Conservation (phyloP, 1,140 invertebrate genomes). For the Cydia splendana region DNA sequence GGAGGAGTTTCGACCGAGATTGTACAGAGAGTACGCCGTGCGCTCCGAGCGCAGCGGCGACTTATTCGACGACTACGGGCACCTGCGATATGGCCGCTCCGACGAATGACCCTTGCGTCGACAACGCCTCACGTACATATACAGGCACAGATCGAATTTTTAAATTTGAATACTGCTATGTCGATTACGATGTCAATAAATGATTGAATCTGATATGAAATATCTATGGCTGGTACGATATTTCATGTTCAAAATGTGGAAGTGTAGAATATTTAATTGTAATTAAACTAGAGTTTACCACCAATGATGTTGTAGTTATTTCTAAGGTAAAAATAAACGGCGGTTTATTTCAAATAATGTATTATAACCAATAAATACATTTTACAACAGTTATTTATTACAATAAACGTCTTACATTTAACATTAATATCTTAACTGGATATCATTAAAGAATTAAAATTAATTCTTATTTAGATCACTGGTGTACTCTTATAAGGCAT, state of each 20-base stretch:
- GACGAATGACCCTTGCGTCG: constrained; percentile 60
- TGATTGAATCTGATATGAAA: constrained; percentile 36
- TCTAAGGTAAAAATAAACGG: not conserved
- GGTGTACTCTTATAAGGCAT: constrained; percentile 54
- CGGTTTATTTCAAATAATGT: constrained; percentile 57
- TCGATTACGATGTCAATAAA: constrained; percentile 7
- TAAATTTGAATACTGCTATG: not conserved
- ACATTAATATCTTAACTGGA: constrained; percentile 51
- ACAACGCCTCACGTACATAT: constrained; percentile 34
- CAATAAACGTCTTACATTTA: constrained; percentile 55
- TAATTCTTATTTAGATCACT: constrained; percentile 54
- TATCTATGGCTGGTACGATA: constrained; percentile 47
- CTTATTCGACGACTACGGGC: constrained; percentile 85
- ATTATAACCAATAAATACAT: constrained; percentile 78
- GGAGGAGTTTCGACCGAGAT: constrained; percentile 79
- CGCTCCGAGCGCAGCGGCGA: constrained; percentile 79
- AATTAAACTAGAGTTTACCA: not conserved
- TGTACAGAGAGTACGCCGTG: constrained; percentile 84
- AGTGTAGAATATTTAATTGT: not conserved
- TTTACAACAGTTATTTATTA: constrained; percentile 74
- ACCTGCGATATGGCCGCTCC: constrained; percentile 83
- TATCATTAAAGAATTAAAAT: constrained; percentile 44
- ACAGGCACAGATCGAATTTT: constrained; percentile 37
- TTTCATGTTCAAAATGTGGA: constrained; percentile 35
- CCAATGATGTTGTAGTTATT: not conserved